Evolutionary conservation across 2,888 invertebrate species (phyloP).

Genomic region (Sminthurides aquaticus): DNA sequence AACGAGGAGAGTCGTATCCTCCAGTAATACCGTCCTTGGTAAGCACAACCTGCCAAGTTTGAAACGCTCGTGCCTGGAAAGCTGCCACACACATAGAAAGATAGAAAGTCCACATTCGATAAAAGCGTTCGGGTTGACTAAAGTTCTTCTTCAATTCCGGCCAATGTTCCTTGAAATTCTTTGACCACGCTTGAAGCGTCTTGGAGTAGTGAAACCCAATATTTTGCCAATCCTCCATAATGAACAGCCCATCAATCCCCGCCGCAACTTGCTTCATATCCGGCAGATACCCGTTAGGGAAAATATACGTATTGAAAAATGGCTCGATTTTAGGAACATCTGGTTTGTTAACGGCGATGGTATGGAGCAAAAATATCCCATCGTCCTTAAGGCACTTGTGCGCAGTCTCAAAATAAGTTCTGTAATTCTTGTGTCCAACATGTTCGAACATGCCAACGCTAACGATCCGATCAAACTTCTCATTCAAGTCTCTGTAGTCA

Average conservation of each 20-base stretch:
- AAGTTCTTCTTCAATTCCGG: slow-evolving; percentile 6
- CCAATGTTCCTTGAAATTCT: slow-evolving; percentile 13
- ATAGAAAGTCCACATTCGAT: neutral
- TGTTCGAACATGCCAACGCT: slow-evolving; percentile 19
- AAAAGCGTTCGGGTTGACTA: neutral
- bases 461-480: slow-evolving; percentile 22
- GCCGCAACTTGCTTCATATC: neutral
- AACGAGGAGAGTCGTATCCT: slow-evolving; percentile 1
- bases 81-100: neutral
- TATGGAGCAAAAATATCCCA: slow-evolving; percentile 4
- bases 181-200: neutral
- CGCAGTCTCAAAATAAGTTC: neutral
- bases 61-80: neutral
- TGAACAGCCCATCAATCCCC: neutral
- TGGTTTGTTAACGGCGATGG: neutral
- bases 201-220: neutral
- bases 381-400: neutral
- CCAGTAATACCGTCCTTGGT: neutral
- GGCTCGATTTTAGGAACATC: neutral
- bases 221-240: slow-evolving; percentile 4
- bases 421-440: slow-evolving; percentile 7
- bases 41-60: neutral
- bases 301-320: neutral
- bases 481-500: slow-evolving; percentile 12
- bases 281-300: neutral